Base-by-base conservation (phyloP, 2,888 invertebrate species). In the Cerceris ruficornis region DNA sequence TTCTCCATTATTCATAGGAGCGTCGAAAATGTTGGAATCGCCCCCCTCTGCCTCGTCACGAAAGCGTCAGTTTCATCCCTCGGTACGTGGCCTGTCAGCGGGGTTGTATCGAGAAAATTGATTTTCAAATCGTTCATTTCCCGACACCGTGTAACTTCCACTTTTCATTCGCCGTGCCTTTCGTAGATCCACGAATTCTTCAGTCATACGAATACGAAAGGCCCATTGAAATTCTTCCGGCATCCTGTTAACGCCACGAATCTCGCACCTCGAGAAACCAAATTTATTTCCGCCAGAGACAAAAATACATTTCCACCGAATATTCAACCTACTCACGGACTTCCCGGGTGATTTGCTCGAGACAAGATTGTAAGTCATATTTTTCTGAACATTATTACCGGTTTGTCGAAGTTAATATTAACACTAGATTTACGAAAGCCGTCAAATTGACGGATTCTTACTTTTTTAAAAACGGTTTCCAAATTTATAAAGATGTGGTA, bases 1-100 rank as follows among this genome's bases (percentile, higher is more conserved):
- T 80, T 86, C 83, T 91, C 88, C 90, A 90, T 91, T 91, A 91
- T 91, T 91, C 91, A 91, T 89, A 82, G 86, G 78, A 86, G 81
- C 83, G 86, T 86, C 75, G 85, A 66, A 73, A 62, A 62, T 54
- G 75, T 72, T 75, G 50, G 60, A 64, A 86, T 83, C 82, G 75
- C 73, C 79, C 82, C 82, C 82, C 70, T 66, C 72, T 69, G 42
- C 75, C 50, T 43, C 75, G 72, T 69, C 72, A 65, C 71, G 71
- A 81, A 69, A 72, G 73, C 80, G 83, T 79, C 83, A 80, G 85
- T 79, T 80, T 75, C 81, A 72, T 77, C 77, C 78, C 61, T 65
- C 59, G 75, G 39, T 71, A 74, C 69, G 69, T 39, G 69, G 78
- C 73, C 74, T 67, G 79, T 83, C 79, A 75, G 61, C 78, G 57